Base-by-base conservation (phyloP, 2,888 invertebrate species). In the Camponotus fellah region DNA sequence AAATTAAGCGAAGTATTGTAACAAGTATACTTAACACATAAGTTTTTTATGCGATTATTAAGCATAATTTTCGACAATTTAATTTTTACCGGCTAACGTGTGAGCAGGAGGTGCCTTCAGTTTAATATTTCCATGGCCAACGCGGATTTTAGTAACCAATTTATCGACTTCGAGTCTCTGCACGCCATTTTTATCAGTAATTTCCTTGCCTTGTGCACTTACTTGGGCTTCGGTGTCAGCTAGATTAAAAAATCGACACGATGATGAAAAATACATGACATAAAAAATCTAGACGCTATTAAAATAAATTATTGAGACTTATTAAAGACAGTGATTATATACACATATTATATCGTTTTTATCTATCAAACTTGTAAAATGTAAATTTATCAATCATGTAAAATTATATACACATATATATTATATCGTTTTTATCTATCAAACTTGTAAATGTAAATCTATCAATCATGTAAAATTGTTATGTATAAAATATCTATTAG, bases 131-230 rank as follows among this genome's bases (percentile, higher is more conserved):
- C 97, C 97, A 90, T 96, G 95, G 0, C 96, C 96, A 56, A 97
- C 95, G 87, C 96, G 96, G 76, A 96, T 95, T 93, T 96, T 97
- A 17, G 96, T 95, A 68, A 95, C 93, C 34, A 97, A 92, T 91
- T 96, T 96, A 76, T 97, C 96, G 2, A 96, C 95, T 90, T 96
- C 96, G 75, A 97, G 95, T 91, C 96, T 96, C 77, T 96, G 95
- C 6, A 96, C 95, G 0, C 96, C 97, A 14, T 97, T 96, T 87
- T 95, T 96, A 71, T 95, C 94, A 2, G 91, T 92, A 6, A 96
- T 94, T 4, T 96, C 95, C 87, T 96, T 97, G 0, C 96, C 96
- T 37, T 94, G 94, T 0, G 96, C 97, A 85, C 96, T 96, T 0
- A 96, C 96, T 46, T 96, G 95, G 0, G 96, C 96, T 79, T 96